These are phyloP conservation scores for Eurystomus gularis DNA, from an alignment of 2,113 vertebrate species.

Conservation along the genomic window DNA sequence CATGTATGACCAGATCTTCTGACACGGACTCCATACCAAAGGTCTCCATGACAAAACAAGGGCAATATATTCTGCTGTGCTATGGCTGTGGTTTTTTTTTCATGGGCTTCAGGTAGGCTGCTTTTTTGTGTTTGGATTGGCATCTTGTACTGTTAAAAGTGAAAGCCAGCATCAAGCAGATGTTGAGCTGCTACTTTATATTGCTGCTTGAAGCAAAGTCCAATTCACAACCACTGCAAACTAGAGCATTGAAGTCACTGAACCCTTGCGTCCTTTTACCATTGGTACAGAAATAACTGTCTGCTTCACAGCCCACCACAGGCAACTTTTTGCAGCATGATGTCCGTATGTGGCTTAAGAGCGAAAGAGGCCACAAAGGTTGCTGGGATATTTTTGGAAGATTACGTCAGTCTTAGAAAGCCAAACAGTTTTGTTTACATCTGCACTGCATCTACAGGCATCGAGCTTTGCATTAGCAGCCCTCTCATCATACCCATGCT, in stretches of 20 bases:
- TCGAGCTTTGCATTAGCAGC: background rate
- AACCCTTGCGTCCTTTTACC: background rate
- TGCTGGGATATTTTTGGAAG: background rate
- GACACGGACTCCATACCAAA: background rate
- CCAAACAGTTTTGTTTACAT: background rate
- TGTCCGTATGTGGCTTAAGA: background rate
- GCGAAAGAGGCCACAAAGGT: background rate
- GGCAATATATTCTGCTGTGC: background rate
- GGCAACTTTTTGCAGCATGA: background rate
- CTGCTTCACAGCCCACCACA: background rate
- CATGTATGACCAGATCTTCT: background rate
- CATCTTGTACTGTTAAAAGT: background rate
- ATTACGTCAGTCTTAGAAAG: background rate
- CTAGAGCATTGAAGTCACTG: background rate
- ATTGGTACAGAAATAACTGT: background rate
- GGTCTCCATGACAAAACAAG: background rate
- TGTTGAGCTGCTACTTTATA: background rate
- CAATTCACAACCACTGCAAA: background rate
- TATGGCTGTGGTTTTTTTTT: background rate
- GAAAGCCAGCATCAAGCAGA: background rate
- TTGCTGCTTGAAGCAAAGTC: background rate
- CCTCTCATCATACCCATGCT: background rate
- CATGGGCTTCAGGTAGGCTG: background rate
- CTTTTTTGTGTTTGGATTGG: background rate
- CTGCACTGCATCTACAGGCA: background rate